Evolutionary conservation across 2,797 vertebrate species (phyloP), one percentile per base, ranked within the genome.

Genomic region (Chelonia mydas): DNA sequence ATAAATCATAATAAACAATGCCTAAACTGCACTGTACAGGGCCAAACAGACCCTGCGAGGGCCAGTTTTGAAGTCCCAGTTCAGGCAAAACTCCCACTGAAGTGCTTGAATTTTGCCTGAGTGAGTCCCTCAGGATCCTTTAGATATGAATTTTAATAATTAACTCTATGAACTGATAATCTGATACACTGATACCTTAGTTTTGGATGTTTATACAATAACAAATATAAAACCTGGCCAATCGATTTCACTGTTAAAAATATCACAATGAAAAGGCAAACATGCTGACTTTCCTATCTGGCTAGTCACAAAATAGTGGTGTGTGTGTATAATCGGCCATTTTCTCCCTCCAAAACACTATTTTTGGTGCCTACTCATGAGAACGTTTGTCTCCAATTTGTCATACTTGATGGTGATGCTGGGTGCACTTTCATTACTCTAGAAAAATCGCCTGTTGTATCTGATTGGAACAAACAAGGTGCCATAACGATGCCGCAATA

Each of bases 311-410:
- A 41, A 37, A 41, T 11, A 41, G 68, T 28, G 45, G 2, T 7
- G 41, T 7, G 45, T 77, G 12, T 27, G 5, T 45, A 4, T 45
- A 7, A 77, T 94, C 81, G 83, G 95, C 95, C 96, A 95, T 97
- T 96, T 97, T 96, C 95, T 96, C 47, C 84, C 33, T 76, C 84
- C 80, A 79, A 57, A 19, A 86, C 33, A 54, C 9, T 13, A 86
- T 23, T 41, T 86, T 3, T 59, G 86, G 74, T 94, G 54, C 80
- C 68, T 51, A 27, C 54, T 90, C 19, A 0, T 12, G 45, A 80
- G 77, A 57, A 91, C 19, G 21, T 31, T 50, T 4, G 23, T 2
- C 82, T 88, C 51, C 33, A 81, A 49, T 49, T 49, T 2, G 10
- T 7, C 41, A 41, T 11, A 3, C 68, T 23, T 12, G 37, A 41